Conservation (phyloP, 2,113 vertebrate species). For the Neodontobutis hainanensis region DNA sequence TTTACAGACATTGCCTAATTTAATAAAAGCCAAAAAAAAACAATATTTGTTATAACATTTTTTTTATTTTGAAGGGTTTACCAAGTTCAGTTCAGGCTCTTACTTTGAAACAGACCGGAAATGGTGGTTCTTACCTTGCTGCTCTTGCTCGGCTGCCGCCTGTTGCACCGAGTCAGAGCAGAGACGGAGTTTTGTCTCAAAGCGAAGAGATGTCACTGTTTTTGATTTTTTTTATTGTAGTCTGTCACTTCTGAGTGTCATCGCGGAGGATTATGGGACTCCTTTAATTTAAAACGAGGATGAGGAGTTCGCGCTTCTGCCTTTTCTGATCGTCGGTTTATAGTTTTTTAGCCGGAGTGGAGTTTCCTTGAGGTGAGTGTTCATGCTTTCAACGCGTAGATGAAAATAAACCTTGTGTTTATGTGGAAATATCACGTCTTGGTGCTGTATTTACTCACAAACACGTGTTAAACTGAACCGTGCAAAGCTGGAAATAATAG, state of each 20-base stretch:
- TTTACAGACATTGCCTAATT: too few relatives aligned
- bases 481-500: too few relatives aligned
- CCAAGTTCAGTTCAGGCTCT: neutral
- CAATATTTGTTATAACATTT: too few relatives aligned
- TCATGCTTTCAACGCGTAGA: neutral
- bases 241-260: neutral
- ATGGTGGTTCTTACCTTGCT: fast-evolving
- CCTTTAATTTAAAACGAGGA: neutral
- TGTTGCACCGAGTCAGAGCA: slow-evolving; percentile 5
- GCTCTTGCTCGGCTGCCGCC: slow-evolving; percentile 8
- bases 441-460: slow-evolving; percentile 7
- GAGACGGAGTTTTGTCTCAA: neutral
- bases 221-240: too few relatives aligned
- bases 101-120: slow-evolving; percentile 32
- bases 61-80: too few relatives aligned
- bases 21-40: too few relatives aligned
- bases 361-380: slow-evolving; percentile 1
- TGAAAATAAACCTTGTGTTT: neutral
- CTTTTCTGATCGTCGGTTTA: neutral
- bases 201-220: neutral
- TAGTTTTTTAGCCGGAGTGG: neutral
- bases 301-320: neutral
- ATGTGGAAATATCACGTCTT: slow-evolving; percentile 1
- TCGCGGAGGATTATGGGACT: neutral
- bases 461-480: neutral